phyloP scores from a whole-genome alignment of 2,797 vertebrate species.

The Salarias fasciatus region DNA sequence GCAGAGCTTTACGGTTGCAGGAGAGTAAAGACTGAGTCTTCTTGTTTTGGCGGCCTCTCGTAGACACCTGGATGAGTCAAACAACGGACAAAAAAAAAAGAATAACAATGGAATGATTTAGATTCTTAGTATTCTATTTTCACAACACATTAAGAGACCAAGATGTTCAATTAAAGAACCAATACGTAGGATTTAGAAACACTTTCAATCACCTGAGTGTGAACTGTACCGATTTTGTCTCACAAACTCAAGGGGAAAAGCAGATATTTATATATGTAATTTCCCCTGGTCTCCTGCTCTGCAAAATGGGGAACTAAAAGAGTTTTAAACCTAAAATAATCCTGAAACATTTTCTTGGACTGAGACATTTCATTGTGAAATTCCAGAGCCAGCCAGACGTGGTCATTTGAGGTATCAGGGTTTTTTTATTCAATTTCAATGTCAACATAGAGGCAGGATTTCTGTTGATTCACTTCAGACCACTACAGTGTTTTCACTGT shows the following conservation, averaged over 20 bases:
- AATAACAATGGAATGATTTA: too few species aligned
- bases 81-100: background rate
- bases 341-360: too few species aligned
- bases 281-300: constrained; percentile 18
- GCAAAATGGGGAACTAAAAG: constrained; percentile 58
- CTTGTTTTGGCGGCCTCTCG: constrained; percentile 90
- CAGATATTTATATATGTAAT: background rate
- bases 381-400: too few species aligned
- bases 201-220: constrained; percentile 7
- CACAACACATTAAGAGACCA: background rate
- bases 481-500: background rate
- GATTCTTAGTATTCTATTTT: background rate
- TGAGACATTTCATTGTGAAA: too few species aligned
- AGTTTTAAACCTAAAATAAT: constrained; percentile 31
- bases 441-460: too few species aligned
- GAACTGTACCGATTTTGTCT: constrained; percentile 23
- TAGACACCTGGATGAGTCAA: constrained; percentile 87
- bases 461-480: too few species aligned
- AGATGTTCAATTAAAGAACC: background rate
- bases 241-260: constrained; percentile 20
- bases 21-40: constrained; percentile 93
- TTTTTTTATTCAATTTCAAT: constrained; percentile 14
- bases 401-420: background rate
- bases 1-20: constrained; percentile 88
- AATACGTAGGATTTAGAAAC: too few species aligned